Evolutionary conservation across 92 coral and sea anemone species (phyloP), one percentile per base, ranked within the genome.

Genomic region (Ricordea florida): DNA sequence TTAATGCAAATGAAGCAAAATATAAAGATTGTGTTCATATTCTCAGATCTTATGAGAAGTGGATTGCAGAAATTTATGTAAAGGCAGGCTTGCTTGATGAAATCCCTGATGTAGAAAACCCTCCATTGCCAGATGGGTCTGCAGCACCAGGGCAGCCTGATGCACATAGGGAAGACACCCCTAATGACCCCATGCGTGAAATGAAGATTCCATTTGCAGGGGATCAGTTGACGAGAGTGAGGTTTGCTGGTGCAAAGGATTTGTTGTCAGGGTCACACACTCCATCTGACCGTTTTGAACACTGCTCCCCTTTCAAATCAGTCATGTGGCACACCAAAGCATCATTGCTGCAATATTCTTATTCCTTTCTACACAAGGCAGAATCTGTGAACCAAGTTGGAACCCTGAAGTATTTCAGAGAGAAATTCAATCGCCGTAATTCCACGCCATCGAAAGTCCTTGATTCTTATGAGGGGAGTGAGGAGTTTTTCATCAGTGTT

Each of bases 261-360:
- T 37, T 86, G 43, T 68, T 79, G 16, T 50, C 85, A 33, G 92
- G 92, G n/a, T 60, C 78, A 6, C 88, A 74, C 76, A 83, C 78
- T 5, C 43, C 88, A 30, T 44, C 79, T 20, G 87, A 86, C 38
- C 79, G 81, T 52, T 85, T 80, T 73, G 84, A 80, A 35, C 91
- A 80, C 45, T 73, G 91, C 62, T 81, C 87, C 10, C 92, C 88
- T 4, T 82, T 87, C 53, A 87, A 87, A 53, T 88, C 92, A 23
- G 87, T 87, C 46, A 87, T 68, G 92, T 87, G 80, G 81, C 92
- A 87, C 28, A 76, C 88, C 26, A 87, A 64, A 71, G 92, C 92
- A 33, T 87, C 81, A 27, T 56, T 86, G 18, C 49, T 87, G 43
- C 88, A 76, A 57, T 76, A 77, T 35, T 78, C 87, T 11, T 90